Evolutionary conservation across 2,113 vertebrate genomes (phyloP).

Genomic region (Athene cunicularia): DNA sequence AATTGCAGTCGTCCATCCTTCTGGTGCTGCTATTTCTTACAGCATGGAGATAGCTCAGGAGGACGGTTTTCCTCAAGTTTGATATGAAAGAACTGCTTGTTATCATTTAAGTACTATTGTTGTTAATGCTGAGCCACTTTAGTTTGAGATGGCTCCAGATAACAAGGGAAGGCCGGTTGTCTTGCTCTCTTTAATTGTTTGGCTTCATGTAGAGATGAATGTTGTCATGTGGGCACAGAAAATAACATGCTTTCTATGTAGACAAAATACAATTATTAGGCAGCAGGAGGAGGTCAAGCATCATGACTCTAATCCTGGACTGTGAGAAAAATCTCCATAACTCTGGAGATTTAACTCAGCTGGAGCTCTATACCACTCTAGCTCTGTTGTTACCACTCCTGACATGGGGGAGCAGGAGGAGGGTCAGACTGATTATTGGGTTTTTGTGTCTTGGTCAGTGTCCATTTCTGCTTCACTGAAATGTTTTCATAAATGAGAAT

Average conservation of each 20-base stretch:
- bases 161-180: neutral
- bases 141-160: neutral
- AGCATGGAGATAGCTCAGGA: neutral
- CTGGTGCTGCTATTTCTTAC: neutral
- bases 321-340: neutral
- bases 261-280: neutral
- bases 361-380: neutral
- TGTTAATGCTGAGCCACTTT: neutral
- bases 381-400: neutral
- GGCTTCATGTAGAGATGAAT: neutral
- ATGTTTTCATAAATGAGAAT: neutral
- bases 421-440: neutral
- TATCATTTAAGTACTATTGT: neutral
- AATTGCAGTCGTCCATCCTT: neutral
- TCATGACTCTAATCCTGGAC: neutral
- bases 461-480: neutral
- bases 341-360: neutral
- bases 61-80: neutral
- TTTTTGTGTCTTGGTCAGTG: neutral
- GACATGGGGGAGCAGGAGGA: neutral
- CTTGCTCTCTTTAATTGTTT: neutral
- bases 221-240: neutral
- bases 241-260: accelerated
- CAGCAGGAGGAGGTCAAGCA: neutral
- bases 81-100: neutral